Evolutionary conservation across 1,140 invertebrate species (phyloP).

Genomic region (Samia ricini): DNA sequence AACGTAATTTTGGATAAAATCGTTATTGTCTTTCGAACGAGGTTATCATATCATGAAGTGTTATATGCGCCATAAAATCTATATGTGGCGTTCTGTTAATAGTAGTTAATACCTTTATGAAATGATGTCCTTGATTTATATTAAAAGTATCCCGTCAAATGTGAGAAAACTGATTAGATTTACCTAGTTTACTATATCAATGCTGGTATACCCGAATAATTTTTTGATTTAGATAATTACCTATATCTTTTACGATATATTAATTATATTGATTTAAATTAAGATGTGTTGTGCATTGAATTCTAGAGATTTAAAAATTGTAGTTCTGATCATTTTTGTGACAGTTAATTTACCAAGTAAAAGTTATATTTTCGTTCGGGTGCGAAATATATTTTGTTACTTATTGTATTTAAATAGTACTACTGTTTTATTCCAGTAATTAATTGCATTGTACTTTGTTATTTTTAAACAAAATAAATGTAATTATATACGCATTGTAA

Average conservation of each 20-base stretch:
- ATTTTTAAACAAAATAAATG: not conserved
- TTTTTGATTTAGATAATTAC: too few relatives aligned
- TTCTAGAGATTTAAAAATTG: too few relatives aligned
- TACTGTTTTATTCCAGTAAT: not conserved
- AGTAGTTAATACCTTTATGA: not conserved
- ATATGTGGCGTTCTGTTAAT: not conserved
- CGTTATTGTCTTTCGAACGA: not conserved
- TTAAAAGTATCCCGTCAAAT: slow-evolving; percentile 45
- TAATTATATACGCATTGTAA: not conserved
- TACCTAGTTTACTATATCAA: too few relatives aligned
- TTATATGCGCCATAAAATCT: not conserved
- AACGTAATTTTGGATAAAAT: not conserved
- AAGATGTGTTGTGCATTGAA: too few relatives aligned
- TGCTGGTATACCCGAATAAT: too few relatives aligned
- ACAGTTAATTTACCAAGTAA: too few relatives aligned
- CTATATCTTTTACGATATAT: too few relatives aligned
- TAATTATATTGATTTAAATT: too few relatives aligned
- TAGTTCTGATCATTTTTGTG: too few relatives aligned
- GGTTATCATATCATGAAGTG: not conserved
- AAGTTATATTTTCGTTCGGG: too few relatives aligned
- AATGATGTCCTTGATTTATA: slow-evolving; percentile 5
- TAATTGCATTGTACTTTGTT: not conserved
- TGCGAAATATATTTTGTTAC: too few relatives aligned
- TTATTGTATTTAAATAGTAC: not conserved
- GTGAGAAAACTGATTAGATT: slow-evolving; percentile 37